Evolutionary conservation across 1,140 invertebrate genomes (phyloP).

Genomic region (Caenorhabditis remanei): DNA sequence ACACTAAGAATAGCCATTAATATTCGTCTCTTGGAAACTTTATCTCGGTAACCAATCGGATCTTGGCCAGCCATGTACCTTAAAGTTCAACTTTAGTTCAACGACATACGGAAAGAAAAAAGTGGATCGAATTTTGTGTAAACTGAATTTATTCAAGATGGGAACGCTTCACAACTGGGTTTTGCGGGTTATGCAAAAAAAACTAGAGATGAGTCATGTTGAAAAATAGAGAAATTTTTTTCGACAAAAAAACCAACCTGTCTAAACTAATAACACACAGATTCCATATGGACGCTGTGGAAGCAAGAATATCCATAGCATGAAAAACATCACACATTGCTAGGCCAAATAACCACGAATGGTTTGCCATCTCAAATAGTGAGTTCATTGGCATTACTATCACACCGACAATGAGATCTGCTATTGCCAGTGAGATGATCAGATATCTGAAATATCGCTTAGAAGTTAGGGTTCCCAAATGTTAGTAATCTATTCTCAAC

Average conservation of each 20-base stretch:
- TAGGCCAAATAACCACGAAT: slow-evolving; percentile 76
- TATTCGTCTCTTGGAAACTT: slow-evolving; percentile 75
- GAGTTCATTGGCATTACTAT: slow-evolving; percentile 77
- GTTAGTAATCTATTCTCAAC: too few species aligned
- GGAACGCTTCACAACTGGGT: too few species aligned
- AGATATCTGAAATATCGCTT: slow-evolving; percentile 67
- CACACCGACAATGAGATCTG: slow-evolving; percentile 77
- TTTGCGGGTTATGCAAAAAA: too few species aligned
- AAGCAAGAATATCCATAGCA: slow-evolving; percentile 77
- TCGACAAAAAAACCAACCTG: slow-evolving; percentile 44
- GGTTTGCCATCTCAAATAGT: slow-evolving; percentile 76
- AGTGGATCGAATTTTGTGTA: background rate
- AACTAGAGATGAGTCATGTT: too few species aligned
- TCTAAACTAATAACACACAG: slow-evolving; percentile 76
- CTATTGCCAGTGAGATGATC: slow-evolving; percentile 76
- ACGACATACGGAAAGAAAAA: background rate
- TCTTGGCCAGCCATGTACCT: slow-evolving; percentile 76
- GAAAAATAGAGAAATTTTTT: too few species aligned
- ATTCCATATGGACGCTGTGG: slow-evolving; percentile 77
- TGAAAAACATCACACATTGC: slow-evolving; percentile 77
- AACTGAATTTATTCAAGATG: too few species aligned
- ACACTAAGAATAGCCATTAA: slow-evolving; percentile 74
- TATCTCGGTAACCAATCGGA: slow-evolving; percentile 76
- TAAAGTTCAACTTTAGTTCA: background rate
- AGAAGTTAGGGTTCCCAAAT: too few species aligned